Evolutionary conservation across 2,113 vertebrate genomes (phyloP), one percentile per base, ranked within the genome.

Genomic region (Butorides virescens): DNA sequence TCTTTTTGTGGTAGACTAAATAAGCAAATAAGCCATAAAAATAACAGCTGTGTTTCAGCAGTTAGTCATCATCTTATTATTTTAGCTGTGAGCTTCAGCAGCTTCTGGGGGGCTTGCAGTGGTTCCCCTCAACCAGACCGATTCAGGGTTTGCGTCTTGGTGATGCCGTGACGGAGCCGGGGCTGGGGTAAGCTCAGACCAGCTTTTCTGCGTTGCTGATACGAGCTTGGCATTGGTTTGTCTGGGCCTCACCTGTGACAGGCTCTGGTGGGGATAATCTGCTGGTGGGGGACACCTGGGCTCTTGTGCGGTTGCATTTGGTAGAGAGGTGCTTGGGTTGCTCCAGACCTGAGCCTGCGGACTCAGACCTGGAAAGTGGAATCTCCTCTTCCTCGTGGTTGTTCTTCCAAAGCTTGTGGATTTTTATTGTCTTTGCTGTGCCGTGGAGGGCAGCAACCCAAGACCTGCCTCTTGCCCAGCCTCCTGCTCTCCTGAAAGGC

Each of bases 71-170:
- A 4, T 39, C 46, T 20, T 11, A 1, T 29, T 16, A 7, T 44
- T 42, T 20, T 16, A 55, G 70, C 70, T 34, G n/a, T 27, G 36
- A 59, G 44, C 50, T 58, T 52, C 9, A 1, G 13, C 10, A 30
- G 6, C 71, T n/a, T 36, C 11, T 3, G 14, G n/a, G 53, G 47
- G 17, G 29, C 11, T 68, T 11, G 9, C 15, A 6, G 76, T 3
- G 26, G 26, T 23, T 71, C 26, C 62, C 34, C 23, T n/a, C 52
- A 12, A 6, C 42, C 2, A 0, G 47, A 16, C 23, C 0, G 2
- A 3, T 5, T 4, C 10, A 1, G 27, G 37, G 17, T 10, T 25
- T 18, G 49, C 2, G 13, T n/a, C 47, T 53, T 0, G 1, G 26
- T 2, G 4, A 32, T 2, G 44, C 84, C 13, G 59, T 0, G 7